Evolutionary conservation across 2,113 vertebrate species (phyloP).

Genomic region (Etheostoma cragini): DNA sequence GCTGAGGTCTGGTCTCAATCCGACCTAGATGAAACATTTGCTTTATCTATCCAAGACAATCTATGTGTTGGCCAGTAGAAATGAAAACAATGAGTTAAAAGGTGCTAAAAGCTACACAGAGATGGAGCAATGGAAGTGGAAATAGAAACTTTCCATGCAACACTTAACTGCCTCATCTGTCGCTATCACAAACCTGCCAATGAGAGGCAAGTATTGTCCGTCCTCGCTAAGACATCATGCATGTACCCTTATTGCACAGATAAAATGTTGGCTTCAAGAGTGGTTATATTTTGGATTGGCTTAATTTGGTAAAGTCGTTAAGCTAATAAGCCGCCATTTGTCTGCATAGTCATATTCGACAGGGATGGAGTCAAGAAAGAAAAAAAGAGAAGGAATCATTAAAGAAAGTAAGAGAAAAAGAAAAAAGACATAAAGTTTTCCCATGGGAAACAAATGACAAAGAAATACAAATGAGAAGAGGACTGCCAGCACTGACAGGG

Average conservation of each 20-base stretch:
- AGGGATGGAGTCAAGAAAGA: background rate
- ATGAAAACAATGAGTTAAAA: background rate
- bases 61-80: background rate
- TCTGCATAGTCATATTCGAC: background rate
- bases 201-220: background rate
- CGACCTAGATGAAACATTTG: background rate
- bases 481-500: background rate
- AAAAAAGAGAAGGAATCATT: background rate
- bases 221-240: background rate
- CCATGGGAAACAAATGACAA: constrained; percentile 12
- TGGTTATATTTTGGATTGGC: background rate
- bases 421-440: background rate
- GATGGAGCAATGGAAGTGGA: background rate
- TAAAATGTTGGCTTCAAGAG: background rate
- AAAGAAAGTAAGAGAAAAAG: background rate
- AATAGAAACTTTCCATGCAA: background rate
- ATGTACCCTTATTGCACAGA: background rate
- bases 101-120: background rate
- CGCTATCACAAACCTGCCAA: background rate
- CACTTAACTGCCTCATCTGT: background rate
- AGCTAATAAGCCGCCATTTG: background rate
- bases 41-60: background rate
- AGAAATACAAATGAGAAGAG: constrained; percentile 22
- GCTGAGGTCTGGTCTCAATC: background rate
- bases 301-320: background rate